phyloP scores from a whole-genome alignment of 1,140 invertebrate genomes.

The Drosophila equinoxialis region DNA sequence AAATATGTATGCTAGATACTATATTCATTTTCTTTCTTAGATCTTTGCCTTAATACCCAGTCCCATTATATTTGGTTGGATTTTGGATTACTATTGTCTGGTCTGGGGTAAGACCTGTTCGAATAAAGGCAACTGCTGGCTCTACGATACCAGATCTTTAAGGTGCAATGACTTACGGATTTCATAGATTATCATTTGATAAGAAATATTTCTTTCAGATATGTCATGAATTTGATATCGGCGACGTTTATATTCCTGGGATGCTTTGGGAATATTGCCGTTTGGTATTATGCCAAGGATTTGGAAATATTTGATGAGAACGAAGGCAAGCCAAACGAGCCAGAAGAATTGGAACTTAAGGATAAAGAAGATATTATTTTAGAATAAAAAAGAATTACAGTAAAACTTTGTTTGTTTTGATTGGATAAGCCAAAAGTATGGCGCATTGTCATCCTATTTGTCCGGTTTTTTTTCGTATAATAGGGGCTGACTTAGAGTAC shows the following conservation, averaged over 20 bases:
- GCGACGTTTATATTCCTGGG: slow-evolving; percentile 86
- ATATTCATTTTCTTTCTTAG: too few species aligned
- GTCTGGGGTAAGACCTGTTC: slow-evolving; percentile 90
- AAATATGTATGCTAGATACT: too few species aligned
- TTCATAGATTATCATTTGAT: neutral
- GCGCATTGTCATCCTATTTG: too few species aligned
- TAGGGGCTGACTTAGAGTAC: too few species aligned
- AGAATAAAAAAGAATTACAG: slow-evolving; percentile 6
- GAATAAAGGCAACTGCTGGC: slow-evolving; percentile 89
- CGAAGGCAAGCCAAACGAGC: slow-evolving; percentile 49
- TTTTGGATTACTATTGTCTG: slow-evolving; percentile 88
- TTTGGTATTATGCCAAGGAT: slow-evolving; percentile 87
- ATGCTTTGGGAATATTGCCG: slow-evolving; percentile 86
- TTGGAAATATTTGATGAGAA: slow-evolving; percentile 89
- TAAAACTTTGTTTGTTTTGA: too few species aligned
- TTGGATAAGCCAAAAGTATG: too few species aligned
- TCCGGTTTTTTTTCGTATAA: too few species aligned
- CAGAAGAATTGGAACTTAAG: slow-evolving; percentile 29
- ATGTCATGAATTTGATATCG: slow-evolving; percentile 86
- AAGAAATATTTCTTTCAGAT: slow-evolving; percentile 55
- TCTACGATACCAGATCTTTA: slow-evolving; percentile 87
- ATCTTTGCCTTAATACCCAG: slow-evolving; percentile 88
- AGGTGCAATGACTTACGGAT: slow-evolving; percentile 80
- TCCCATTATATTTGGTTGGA: slow-evolving; percentile 88
- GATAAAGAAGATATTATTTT: slow-evolving; percentile 8